Base-by-base conservation (phyloP, 2,113 vertebrate species). In the Talpa occidentalis region DNA sequence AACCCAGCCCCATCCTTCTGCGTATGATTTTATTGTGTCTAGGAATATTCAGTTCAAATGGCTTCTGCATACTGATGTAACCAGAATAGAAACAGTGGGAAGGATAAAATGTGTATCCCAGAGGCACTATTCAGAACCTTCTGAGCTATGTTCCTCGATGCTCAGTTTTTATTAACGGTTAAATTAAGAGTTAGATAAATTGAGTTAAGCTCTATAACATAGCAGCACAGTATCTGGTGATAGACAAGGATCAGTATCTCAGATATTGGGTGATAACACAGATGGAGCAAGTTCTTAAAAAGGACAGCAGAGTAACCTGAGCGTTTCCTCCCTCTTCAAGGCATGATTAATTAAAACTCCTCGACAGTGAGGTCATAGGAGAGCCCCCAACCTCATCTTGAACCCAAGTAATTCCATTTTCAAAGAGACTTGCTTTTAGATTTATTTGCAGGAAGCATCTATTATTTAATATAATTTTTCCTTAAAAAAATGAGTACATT, bases 41-140 rank as follows among this genome's bases (percentile, higher is more conserved):
- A 96, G 97, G 97, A 97, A 94, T 98, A 97, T 96, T 90, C 93
- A 82, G 95, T 78, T 91, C 95, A 97, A 98, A 97, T 96, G 95
- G 89, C 96, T 95, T 28, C 94, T 98, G 95, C 98, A 98, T 98
- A 98, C 97, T 96, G 97, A 96, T 97, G 93, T 95, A 96, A 97
- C 97, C 95, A 96, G 94, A 98, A 97, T 96, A 95, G 87, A 94
- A 98, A 96, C 83, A 96, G 94, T 11, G 16, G 66, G 59, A 56
- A 97, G 97, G 73, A 97, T 97, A 96, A 98, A 97, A 92, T 87
- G 66, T 93, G 91, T 97, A 95, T 98, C 97, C 96, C 94, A 94
- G 90, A 98, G 95, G 96, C 97, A 86, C 97, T 76, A 32, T 98
- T 98, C 88, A 56, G 88, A 98, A 89, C 62, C 96, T 97, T 98